Conservation (phyloP, 2,888 invertebrate species). For the Tanytarsus gracilentus region DNA sequence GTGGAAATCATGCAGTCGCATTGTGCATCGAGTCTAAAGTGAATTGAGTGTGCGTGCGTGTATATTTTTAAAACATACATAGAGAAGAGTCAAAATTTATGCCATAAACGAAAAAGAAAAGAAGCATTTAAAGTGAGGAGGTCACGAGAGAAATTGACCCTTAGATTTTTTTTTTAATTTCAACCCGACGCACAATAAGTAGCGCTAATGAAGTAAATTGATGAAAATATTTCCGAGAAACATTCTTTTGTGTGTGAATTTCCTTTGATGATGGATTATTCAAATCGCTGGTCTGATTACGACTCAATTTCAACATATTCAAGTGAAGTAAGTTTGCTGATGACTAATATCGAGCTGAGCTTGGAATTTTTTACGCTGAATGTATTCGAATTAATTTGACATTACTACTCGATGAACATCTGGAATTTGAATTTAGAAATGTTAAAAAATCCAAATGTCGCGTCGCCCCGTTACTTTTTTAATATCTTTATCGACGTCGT, state of each 20-base stretch:
- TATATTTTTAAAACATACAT: background rate
- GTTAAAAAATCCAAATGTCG: slow-evolving; percentile 5
- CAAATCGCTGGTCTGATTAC: slow-evolving; percentile 20
- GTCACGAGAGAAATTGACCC: slow-evolving; percentile 2
- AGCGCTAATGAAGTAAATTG: slow-evolving; percentile 12
- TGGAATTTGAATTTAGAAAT: slow-evolving; percentile 23
- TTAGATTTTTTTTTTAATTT: background rate
- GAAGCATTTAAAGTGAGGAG: slow-evolving; percentile 16
- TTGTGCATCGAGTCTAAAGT: too few species aligned
- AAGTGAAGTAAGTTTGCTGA: slow-evolving; percentile 15
- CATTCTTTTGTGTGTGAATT: background rate
- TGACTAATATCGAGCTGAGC: too few species aligned
- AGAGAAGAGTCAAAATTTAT: slow-evolving; percentile 7
- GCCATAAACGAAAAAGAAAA: background rate
- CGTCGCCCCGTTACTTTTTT: background rate
- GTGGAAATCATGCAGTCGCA: background rate
- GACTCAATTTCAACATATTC: slow-evolving; percentile 27
- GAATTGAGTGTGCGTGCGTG: background rate
- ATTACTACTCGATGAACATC: slow-evolving; percentile 14
- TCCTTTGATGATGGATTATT: slow-evolving; percentile 14
- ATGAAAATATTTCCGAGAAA: background rate
- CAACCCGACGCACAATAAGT: background rate
- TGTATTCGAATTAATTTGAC: too few species aligned
- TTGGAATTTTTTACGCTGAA: too few species aligned
- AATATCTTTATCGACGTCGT: background rate